Base-by-base conservation (phyloP, 37 sponge, comb jelly and placozoan genomes). In the Agelas oroides region DNA sequence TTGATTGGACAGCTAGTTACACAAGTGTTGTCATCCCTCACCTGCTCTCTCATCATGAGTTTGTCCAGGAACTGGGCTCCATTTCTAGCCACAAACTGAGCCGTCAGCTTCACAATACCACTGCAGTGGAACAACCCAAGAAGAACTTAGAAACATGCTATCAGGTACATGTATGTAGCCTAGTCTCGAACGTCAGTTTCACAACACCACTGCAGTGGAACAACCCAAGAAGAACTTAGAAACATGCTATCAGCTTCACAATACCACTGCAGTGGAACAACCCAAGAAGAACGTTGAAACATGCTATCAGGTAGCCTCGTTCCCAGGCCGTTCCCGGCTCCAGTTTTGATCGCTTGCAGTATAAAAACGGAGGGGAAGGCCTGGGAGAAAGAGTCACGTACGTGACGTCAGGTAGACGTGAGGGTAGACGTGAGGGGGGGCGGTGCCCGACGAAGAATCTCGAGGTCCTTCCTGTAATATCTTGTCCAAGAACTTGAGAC, bases 1-100 rank as follows among this genome's bases (percentile, higher is more conserved):
- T n/a, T n/a, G n/a, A n/a, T n/a, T n/a, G n/a, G n/a, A n/a, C n/a
- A n/a, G n/a, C n/a, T n/a, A n/a, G n/a, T n/a, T n/a, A n/a, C n/a
- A n/a, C 46, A 46, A 46, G 46, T 46, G 46, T 46, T 8, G 46
- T 46, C 46, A 46, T 8, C 46, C 8, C 46, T 46, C 64, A 90
- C 90, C 89, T 96, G 98, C 55, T 98, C 98, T 52, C 84, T 87
- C 78, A 85, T 86, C 90, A 96, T 96, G 59, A 98, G 89, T 46
- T 89, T 96, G 70, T 93, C 93, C 61, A 98, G 86, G 76, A 98
- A 98, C 39, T 79, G 69, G 23, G 95, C 77, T 23, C 98, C 98
- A 84, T 98, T 96, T 39, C 87, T 83, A 18, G 98, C 98, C 16
- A 96, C 96, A 89, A 96, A 98, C 94, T 89, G 94, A 23, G 98